Conservation (phyloP, 2,888 invertebrate genomes). For the Baronia brevicornis region DNA sequence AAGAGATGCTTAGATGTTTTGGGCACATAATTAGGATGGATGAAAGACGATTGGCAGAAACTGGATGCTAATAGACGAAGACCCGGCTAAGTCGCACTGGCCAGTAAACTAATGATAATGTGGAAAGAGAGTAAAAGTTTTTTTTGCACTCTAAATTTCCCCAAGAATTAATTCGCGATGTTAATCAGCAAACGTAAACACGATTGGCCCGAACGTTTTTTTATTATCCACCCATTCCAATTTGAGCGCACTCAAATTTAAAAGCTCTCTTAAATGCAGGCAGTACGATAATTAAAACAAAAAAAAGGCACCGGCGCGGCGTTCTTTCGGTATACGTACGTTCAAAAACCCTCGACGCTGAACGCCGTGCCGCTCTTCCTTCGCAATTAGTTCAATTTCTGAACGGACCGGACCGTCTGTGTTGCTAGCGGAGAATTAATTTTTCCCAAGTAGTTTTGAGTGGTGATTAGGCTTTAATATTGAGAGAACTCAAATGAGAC, state of each 20-base stretch:
- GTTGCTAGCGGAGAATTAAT: slow-evolving; percentile 32
- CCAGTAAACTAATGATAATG: too few species aligned
- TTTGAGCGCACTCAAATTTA: slow-evolving; percentile 18
- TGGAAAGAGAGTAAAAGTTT: too few species aligned
- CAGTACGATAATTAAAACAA: slow-evolving; percentile 46
- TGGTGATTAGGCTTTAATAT: slow-evolving; percentile 15
- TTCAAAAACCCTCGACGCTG: slow-evolving; percentile 38
- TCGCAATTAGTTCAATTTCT: slow-evolving; percentile 60
- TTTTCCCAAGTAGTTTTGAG: slow-evolving; percentile 18
- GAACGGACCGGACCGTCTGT: slow-evolving; percentile 41
- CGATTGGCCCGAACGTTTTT: slow-evolving; percentile 5
- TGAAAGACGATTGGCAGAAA: too few species aligned
- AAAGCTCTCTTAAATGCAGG: slow-evolving; percentile 19
- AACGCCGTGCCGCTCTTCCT: slow-evolving; percentile 33
- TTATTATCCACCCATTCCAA: slow-evolving; percentile 8
- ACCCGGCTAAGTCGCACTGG: too few species aligned
- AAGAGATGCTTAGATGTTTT: too few species aligned
- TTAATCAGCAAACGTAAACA: too few species aligned
- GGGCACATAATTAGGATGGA: too few species aligned
- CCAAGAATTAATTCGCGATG: too few species aligned
- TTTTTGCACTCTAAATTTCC: too few species aligned
- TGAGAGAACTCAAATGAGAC: too few species aligned
- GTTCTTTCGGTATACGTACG: slow-evolving; percentile 37
- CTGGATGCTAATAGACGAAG: too few species aligned
- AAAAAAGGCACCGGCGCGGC: slow-evolving; percentile 32